Conservation (phyloP, 1,140 invertebrate genomes). For the Saxidomus purpurata region DNA sequence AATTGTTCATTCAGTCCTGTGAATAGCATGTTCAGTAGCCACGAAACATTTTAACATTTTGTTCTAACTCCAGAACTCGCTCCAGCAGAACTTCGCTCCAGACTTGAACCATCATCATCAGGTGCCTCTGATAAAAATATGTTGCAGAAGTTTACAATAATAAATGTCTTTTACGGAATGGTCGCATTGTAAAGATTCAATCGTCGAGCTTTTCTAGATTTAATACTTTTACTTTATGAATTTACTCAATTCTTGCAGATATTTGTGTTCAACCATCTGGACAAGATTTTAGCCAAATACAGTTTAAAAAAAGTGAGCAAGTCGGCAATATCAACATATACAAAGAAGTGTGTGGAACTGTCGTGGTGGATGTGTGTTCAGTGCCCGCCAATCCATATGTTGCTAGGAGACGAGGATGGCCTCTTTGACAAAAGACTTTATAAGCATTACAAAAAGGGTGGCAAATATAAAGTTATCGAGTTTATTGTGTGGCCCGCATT, state of each 20-base stretch:
- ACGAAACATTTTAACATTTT: no score
- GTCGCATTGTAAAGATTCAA: no score
- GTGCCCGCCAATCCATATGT: slow-evolving; percentile 42
- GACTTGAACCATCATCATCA: no score
- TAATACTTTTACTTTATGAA: no score
- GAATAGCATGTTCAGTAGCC: no score
- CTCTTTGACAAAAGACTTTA: not conserved
- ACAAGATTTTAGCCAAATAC: not conserved
- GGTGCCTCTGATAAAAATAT: no score
- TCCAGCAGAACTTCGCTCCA: no score
- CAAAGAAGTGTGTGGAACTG: not conserved
- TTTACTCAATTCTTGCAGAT: not conserved
- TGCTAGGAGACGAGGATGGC: not conserved
- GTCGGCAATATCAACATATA: not conserved
- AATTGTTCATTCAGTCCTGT: no score
- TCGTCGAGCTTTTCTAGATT: no score
- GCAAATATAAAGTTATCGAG: slow-evolving; percentile 10
- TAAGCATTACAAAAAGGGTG: slow-evolving; percentile 35
- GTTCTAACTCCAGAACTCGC: no score
- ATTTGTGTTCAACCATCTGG: not conserved
- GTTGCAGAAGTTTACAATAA: no score
- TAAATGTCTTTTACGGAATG: no score
- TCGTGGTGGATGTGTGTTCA: slow-evolving; percentile 57
- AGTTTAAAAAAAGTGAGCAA: not conserved
- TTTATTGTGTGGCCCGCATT: slow-evolving; percentile 45